Percentiles rank a stretch among this genome's conserved stretches.
phyloP scores from a whole-genome alignment of 1,140 invertebrate species.

The Drosophila pachea region DNA sequence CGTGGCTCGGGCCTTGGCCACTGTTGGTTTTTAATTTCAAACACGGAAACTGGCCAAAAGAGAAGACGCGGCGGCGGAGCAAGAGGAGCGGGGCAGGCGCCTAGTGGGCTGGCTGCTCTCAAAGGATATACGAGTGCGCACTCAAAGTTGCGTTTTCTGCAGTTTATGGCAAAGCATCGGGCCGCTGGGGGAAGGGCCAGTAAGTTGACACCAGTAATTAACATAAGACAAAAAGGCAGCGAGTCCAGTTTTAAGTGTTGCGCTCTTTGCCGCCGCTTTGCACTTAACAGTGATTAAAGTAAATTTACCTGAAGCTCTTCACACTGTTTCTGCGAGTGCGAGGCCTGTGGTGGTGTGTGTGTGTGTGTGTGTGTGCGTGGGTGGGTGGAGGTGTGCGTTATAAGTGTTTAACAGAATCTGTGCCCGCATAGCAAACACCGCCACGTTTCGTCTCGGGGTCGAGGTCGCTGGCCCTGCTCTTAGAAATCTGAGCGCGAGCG shows the following conservation, averaged over 20 bases:
- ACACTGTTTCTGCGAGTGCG: conserved; percentile 26
- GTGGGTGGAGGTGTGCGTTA: conserved; percentile 14
- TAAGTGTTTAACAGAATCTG: conserved; percentile 55
- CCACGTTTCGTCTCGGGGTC: conserved; percentile 26
- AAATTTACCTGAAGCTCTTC: conserved; percentile 72
- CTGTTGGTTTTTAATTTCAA: conserved; percentile 77
- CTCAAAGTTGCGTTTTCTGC: conserved; percentile 63
- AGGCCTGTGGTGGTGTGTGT: neutral
- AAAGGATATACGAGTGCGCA: conserved; percentile 73
- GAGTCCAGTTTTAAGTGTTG: conserved; percentile 69
- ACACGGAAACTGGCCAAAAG: conserved; percentile 44
- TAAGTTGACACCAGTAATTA: conserved; percentile 74
- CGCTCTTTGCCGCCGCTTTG: conserved; percentile 57
- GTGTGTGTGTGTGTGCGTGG: conserved; percentile 19
- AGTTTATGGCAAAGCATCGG: conserved; percentile 23
- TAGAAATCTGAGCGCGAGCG: neutral
- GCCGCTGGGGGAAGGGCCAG: neutral
- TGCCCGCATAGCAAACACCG: conserved; percentile 55
- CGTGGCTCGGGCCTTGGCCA: conserved; percentile 66
- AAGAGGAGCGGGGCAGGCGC: no score
- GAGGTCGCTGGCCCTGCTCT: conserved; percentile 28
- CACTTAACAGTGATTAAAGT: conserved; percentile 74
- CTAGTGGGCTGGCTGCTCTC: conserved; percentile 26
- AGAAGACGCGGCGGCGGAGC: conserved; percentile 4
- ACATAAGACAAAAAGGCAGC: conserved; percentile 72